phyloP scores from a whole-genome alignment of 2,888 invertebrate genomes.

The Axea sp. region DNA sequence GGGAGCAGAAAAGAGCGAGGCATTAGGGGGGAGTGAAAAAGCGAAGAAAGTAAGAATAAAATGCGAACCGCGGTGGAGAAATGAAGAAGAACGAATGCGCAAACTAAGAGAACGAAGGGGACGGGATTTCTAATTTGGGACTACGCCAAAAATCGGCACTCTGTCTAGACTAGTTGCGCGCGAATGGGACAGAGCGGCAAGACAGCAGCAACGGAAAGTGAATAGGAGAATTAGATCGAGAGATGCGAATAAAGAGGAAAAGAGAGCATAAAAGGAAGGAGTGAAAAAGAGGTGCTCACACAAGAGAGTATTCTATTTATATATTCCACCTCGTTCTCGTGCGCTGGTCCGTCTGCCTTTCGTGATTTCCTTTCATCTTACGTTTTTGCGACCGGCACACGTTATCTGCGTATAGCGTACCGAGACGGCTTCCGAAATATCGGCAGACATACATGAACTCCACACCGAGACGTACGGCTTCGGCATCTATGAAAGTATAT shows the following conservation, averaged over 20 bases:
- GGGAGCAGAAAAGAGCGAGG: conserved; percentile 40
- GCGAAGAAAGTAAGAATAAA: conserved; percentile 58
- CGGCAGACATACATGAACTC: conserved; percentile 21
- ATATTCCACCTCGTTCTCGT: conserved; percentile 76
- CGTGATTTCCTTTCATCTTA: conserved; percentile 76
- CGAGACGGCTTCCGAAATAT: conserved; percentile 45
- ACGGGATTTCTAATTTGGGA: conserved; percentile 67
- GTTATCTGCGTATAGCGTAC: conserved; percentile 55
- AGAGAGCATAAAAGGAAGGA: conserved; percentile 59
- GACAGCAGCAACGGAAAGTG: conserved; percentile 78
- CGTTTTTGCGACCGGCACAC: conserved; percentile 68
- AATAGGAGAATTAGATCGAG: conserved; percentile 47
- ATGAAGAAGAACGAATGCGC: conserved; percentile 48
- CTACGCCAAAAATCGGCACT: conserved; percentile 76
- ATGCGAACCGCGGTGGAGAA: conserved; percentile 35
- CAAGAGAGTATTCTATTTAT: conserved; percentile 74
- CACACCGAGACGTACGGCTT: conserved; percentile 18
- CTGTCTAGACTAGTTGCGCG: conserved; percentile 76
- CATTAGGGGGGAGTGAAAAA: conserved; percentile 54
- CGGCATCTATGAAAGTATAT: conserved; percentile 30
- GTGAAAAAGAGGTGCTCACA: conserved; percentile 59
- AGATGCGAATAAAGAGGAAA: conserved; percentile 79
- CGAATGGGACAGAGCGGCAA: conserved; percentile 78
- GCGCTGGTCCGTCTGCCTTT: conserved; percentile 66
- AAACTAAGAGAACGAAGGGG: conserved; percentile 47